Conservation (phyloP, 1,140 invertebrate species). For the Zaprionus davidi region DNA sequence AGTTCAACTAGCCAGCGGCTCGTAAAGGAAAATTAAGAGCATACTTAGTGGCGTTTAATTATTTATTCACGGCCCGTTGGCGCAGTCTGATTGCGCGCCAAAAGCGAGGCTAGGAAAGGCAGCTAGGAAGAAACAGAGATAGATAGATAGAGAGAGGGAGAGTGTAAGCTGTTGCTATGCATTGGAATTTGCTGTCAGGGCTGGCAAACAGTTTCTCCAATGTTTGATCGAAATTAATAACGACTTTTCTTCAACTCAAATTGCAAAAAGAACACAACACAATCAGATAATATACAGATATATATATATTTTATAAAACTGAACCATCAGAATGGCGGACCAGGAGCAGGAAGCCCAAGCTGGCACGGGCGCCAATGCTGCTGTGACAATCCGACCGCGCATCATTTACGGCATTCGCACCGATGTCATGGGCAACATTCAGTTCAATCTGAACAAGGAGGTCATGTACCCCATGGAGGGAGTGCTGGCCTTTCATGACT, state of each 20-base stretch:
- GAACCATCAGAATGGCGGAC: slow-evolving; percentile 51
- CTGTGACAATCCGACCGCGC: slow-evolving; percentile 84
- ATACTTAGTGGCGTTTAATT: slow-evolving; percentile 74
- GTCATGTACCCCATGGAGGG: slow-evolving; percentile 88
- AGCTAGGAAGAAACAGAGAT: not conserved
- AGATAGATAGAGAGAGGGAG: not conserved
- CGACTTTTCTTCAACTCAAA: slow-evolving; percentile 28
- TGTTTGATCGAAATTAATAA: slow-evolving; percentile 74
- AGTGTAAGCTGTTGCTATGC: slow-evolving; percentile 31
- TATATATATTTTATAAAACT: slow-evolving; percentile 60
- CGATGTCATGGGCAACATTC: slow-evolving; percentile 86
- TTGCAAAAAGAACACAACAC: not conserved
- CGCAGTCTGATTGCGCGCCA: slow-evolving; percentile 40
- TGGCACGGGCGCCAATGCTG: slow-evolving; percentile 2
- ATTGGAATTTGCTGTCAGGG: slow-evolving; percentile 75
- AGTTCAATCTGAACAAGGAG: slow-evolving; percentile 87
- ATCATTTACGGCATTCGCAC: slow-evolving; percentile 87
- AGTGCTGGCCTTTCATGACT: slow-evolving; percentile 87
- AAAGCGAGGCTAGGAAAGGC: not conserved
- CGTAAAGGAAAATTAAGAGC: slow-evolving; percentile 68
- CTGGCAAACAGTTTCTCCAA: slow-evolving; percentile 49
- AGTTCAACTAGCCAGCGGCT: slow-evolving; percentile 43
- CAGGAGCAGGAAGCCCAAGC: slow-evolving; percentile 6
- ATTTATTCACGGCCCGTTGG: slow-evolving; percentile 60
- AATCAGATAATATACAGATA: slow-evolving; percentile 14